These are phyloP conservation scores for Sinocyclocheilus maitianheensis DNA, from an alignment of 2,113 vertebrate genomes.

Conservation along the genomic window DNA sequence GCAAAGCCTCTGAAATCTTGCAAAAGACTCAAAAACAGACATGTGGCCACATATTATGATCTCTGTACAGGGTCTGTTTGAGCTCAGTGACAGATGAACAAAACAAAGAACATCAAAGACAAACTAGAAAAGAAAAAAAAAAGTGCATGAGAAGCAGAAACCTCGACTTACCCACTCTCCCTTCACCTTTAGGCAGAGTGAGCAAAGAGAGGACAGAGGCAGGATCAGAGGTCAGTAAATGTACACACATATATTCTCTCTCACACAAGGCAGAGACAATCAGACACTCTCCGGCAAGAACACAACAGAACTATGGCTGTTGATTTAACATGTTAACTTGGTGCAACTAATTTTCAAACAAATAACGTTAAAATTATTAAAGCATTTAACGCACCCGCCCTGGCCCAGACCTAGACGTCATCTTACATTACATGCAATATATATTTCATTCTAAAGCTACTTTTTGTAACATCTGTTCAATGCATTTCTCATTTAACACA, in stretches of 20 bases:
- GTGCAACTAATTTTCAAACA: neutral
- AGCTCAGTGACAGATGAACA: neutral
- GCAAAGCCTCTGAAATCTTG: neutral
- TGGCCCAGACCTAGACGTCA: too few relatives aligned
- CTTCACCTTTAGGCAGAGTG: conserved; percentile 88
- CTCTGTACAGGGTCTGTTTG: neutral
- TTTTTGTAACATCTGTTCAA: too few relatives aligned
- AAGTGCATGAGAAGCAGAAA: conserved; percentile 59
- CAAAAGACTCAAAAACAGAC: neutral
- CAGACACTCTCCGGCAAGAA: neutral
- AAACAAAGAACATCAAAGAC: neutral
- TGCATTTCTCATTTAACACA: too few relatives aligned
- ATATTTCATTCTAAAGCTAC: too few relatives aligned
- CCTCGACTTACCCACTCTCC: conserved; percentile 87
- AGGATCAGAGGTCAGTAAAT: conserved; percentile 63
- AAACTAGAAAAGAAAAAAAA: neutral
- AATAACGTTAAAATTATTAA: too few relatives aligned
- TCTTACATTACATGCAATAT: too few relatives aligned
- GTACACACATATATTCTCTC: neutral
- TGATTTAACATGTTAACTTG: neutral
- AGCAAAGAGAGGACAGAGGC: conserved; percentile 75
- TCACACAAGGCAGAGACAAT: neutral
- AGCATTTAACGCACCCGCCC: too few relatives aligned
- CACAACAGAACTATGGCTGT: neutral
- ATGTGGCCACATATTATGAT: neutral